These are phyloP conservation scores for Clepsis dumicolana DNA, from an alignment of 2,888 invertebrate species.

Conservation along the genomic window DNA sequence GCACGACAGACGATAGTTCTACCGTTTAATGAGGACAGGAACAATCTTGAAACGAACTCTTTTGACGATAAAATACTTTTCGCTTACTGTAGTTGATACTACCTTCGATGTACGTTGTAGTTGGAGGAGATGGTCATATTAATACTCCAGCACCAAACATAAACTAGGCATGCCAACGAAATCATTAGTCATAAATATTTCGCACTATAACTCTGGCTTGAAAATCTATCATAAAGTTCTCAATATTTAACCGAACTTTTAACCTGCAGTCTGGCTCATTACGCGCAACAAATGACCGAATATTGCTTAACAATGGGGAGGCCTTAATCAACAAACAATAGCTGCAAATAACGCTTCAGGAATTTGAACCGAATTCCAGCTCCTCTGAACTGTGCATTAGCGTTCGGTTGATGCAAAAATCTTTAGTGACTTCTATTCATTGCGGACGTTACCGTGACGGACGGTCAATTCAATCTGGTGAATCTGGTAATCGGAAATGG, in stretches of 20 bases:
- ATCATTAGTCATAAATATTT: no score
- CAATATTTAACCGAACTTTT: neutral
- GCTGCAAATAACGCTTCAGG: conserved; percentile 11
- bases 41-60: conserved; percentile 26
- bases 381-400: conserved; percentile 12
- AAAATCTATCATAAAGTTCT: neutral
- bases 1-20: conserved; percentile 40
- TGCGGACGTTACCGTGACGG: conserved; percentile 72
- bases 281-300: conserved; percentile 1
- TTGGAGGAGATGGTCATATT: neutral
- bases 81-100: neutral
- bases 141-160: no score
- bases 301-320: conserved; percentile 11
- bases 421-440: conserved; percentile 48
- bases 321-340: conserved; percentile 14
- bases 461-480: conserved; percentile 74
- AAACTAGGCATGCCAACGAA: neutral
- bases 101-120: neutral
- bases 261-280: neutral
- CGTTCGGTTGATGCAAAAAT: conserved; percentile 21
- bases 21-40: conserved; percentile 36
- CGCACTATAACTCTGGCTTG: no score
- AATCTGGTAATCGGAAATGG: conserved; percentile 86
- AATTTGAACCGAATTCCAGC: conserved; percentile 1
- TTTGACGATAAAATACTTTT: conserved; percentile 16